Evolutionary conservation across 2,797 vertebrate species (phyloP).

Genomic region (Coccyzus lansbergi): DNA sequence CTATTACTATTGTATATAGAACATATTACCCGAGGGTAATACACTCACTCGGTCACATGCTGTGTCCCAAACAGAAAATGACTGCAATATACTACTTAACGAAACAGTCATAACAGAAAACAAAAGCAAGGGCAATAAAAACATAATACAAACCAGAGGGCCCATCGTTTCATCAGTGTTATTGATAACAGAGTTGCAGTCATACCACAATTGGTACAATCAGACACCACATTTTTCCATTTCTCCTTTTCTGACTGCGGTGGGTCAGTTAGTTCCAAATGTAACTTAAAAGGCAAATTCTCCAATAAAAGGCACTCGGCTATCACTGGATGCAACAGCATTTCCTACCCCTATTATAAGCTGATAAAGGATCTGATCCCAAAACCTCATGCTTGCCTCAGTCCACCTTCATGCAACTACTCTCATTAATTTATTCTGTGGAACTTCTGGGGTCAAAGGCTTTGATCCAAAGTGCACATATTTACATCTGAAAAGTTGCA

Average conservation of each 20-base stretch:
- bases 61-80: neutral
- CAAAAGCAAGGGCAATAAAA: neutral
- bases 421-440: neutral
- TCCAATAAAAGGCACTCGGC: neutral
- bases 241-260: neutral
- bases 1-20: constrained; percentile 43
- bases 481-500: neutral
- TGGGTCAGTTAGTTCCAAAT: neutral
- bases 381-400: neutral
- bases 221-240: neutral
- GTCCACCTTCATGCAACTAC: neutral
- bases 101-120: neutral
- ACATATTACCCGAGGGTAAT: constrained; percentile 29
- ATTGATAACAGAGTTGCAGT: neutral
- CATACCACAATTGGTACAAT: neutral
- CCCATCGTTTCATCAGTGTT: accelerated
- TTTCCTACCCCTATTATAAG: neutral
- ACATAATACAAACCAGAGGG: neutral
- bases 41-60: neutral
- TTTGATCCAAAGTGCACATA: neutral
- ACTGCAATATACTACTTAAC: neutral
- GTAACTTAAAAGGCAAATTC: neutral
- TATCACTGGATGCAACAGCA: neutral
- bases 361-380: neutral
- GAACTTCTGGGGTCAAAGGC: neutral